Evolutionary conservation across 2,888 invertebrate genomes (phyloP).

Genomic region (Philhelius pedissequus): DNA sequence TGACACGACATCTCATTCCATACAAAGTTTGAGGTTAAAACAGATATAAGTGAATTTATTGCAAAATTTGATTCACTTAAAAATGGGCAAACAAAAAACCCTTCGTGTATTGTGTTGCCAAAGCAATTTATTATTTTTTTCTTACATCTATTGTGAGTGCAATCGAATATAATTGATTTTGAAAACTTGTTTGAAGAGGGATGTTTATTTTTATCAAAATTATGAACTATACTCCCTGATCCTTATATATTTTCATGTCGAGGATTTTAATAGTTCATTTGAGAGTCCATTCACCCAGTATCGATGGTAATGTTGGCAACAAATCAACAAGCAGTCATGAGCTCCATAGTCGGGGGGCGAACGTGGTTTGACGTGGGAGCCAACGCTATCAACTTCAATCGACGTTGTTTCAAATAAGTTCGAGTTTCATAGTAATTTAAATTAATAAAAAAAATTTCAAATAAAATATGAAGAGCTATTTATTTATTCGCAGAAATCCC

Average conservation of each 20-base stretch:
- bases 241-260: neutral
- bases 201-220: neutral
- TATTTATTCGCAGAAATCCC: no score
- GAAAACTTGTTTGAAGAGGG: neutral
- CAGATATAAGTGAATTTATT: neutral
- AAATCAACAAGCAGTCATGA: neutral
- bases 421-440: no score
- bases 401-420: no score
- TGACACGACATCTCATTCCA: neutral
- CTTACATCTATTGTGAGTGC: no score
- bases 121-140: neutral
- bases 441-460: no score
- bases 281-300: neutral
- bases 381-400: no score
- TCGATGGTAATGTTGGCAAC: neutral
- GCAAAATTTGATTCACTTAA: neutral
- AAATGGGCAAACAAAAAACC: neutral
- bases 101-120: neutral
- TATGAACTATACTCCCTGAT: neutral
- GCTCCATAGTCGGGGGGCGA: no score
- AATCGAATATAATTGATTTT: neutral
- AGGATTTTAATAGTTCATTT: neutral
- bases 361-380: no score
- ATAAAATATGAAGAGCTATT: no score
- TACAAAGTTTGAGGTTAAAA: neutral